These are phyloP conservation scores for Magallana gigas DNA, from an alignment of 1,140 invertebrate genomes.

Conservation along the genomic window DNA sequence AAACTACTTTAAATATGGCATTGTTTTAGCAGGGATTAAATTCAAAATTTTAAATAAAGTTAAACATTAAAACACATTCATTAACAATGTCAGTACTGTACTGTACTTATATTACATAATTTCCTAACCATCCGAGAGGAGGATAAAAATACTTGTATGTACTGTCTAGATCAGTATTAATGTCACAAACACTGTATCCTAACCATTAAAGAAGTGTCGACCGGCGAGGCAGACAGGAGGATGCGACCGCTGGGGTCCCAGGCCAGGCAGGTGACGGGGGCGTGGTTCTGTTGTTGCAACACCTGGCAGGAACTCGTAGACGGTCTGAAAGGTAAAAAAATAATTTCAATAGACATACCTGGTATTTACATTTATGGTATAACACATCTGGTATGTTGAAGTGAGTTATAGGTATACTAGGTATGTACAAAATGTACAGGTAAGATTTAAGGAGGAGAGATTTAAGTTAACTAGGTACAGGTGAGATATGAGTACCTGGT, in stretches of 20 bases:
- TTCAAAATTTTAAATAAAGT: no score
- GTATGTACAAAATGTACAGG: no score
- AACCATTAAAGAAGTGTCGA: slow-evolving; percentile 85
- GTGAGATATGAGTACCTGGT: slow-evolving; percentile 75
- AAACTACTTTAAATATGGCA: no score
- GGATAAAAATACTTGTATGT: slow-evolving; percentile 40
- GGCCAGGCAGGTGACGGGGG: slow-evolving; percentile 88
- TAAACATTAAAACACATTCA: no score
- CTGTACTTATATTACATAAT: no score
- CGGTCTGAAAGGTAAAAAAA: slow-evolving; percentile 78
- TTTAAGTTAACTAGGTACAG: no score
- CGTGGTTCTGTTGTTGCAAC: slow-evolving; percentile 83
- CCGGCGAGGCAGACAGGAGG: slow-evolving; percentile 87
- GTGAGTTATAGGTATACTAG: no score
- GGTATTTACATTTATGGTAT: background rate
- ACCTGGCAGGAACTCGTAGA: slow-evolving; percentile 83
- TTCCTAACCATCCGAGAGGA: slow-evolving; percentile 82
- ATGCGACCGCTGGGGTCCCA: slow-evolving; percentile 85
- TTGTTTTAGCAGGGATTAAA: no score
- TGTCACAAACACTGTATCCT: background rate
- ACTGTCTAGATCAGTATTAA: no score
- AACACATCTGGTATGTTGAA: background rate
- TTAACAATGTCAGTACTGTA: no score
- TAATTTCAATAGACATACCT: background rate
- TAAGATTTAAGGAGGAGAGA: no score